These are phyloP conservation scores for Lissonota sp. DNA, from an alignment of 2,888 invertebrate genomes.

Conservation along the genomic window DNA sequence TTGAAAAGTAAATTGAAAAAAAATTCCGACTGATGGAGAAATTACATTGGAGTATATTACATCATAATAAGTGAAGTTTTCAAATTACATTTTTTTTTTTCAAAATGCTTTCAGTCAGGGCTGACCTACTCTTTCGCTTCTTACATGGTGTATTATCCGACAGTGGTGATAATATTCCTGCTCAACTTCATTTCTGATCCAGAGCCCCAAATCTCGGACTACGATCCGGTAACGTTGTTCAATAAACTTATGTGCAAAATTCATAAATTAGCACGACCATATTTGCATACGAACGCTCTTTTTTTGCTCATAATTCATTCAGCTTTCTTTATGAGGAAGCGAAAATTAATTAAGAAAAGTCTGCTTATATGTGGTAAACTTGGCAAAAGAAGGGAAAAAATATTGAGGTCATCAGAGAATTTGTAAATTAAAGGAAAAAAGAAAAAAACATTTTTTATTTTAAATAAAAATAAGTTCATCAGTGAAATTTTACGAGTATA, in stretches of 20 bases:
- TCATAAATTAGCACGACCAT: too few relatives aligned
- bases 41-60: too few relatives aligned
- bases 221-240: constrained; percentile 87
- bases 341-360: too few relatives aligned
- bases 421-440: not conserved
- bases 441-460: not conserved
- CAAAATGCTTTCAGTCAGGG: constrained; percentile 71
- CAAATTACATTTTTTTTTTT: not conserved
- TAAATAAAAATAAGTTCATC: too few relatives aligned
- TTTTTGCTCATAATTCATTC: too few relatives aligned
- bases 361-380: too few relatives aligned
- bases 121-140: constrained; percentile 88
- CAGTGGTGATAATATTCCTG: constrained; percentile 89
- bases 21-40: too few relatives aligned
- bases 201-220: constrained; percentile 89
- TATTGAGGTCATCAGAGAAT: too few relatives aligned
- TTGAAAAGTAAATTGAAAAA: too few relatives aligned
- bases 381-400: too few relatives aligned
- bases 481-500: constrained; percentile 8
- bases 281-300: too few relatives aligned
- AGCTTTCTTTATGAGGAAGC: too few relatives aligned
- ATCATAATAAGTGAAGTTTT: not conserved
- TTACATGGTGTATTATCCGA: constrained; percentile 92
- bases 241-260: not conserved
- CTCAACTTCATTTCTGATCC: constrained; percentile 93